These are phyloP conservation scores for Phallusia fumigata DNA, from an alignment of 23 tunicate genomes.

Conservation along the genomic window DNA sequence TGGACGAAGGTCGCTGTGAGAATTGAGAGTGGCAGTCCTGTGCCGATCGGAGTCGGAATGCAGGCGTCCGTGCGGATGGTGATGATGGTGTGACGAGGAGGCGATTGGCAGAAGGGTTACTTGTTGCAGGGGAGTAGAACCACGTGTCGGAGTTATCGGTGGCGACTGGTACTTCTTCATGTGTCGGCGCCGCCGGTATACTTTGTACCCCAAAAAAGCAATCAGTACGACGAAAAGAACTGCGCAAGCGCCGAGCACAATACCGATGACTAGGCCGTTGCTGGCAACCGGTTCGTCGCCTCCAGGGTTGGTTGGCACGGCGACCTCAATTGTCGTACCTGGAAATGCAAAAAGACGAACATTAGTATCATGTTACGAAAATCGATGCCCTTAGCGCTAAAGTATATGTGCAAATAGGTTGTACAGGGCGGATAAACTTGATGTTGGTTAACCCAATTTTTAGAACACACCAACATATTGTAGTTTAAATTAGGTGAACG, in stretches of 20 bases:
- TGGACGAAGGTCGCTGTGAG: constrained; percentile 59
- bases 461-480: too few species aligned
- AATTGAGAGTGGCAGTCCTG: constrained; percentile 49
- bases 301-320: constrained; percentile 15
- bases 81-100: constrained; percentile 18
- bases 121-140: constrained; percentile 65
- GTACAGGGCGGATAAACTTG: too few species aligned
- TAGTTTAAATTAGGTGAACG: too few species aligned
- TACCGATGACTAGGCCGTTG: constrained; percentile 76
- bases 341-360: neutral
- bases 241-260: constrained; percentile 88
- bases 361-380: neutral
- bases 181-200: constrained; percentile 63
- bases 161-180: constrained; percentile 91
- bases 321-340: constrained; percentile 8
- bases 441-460: too few species aligned
- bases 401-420: too few species aligned
- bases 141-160: constrained; percentile 67
- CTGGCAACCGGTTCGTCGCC: constrained; percentile 11
- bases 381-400: too few species aligned
- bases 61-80: constrained; percentile 16
- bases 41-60: constrained; percentile 60
- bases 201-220: constrained; percentile 83
- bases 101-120: constrained; percentile 86
- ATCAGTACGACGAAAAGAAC: constrained; percentile 75